Percentiles rank a stretch among this genome's conserved stretches.
These are phyloP conservation scores for Halisarca cf. caerulea DNA, from an alignment of 37 sponge, comb jelly and placozoan genomes.

Conservation along the genomic window DNA sequence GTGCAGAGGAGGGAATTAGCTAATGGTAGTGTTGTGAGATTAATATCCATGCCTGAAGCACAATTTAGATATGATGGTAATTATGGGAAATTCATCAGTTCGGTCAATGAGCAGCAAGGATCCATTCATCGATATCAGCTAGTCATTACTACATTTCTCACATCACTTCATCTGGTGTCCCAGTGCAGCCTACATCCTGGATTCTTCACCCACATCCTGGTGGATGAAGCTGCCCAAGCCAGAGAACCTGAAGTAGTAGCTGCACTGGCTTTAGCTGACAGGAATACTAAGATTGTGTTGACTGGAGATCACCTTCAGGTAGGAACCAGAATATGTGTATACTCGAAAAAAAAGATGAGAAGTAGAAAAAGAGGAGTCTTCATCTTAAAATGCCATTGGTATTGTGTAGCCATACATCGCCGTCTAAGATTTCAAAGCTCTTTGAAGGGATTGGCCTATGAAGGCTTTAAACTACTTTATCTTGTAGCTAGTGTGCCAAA, in stretches of 20 bases:
- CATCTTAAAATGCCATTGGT: too few relatives aligned
- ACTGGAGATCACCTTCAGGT: constrained; percentile 26
- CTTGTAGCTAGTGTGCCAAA: too few relatives aligned
- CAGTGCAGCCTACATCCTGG: neutral
- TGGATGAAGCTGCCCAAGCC: constrained; percentile 25
- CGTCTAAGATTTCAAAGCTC: too few relatives aligned
- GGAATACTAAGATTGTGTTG: neutral
- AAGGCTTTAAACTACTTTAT: too few relatives aligned
- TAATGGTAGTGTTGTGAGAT: neutral
- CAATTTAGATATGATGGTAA: neutral
- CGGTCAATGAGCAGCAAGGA: neutral
- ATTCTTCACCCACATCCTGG: constrained; percentile 22
- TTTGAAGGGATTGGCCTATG: too few relatives aligned
- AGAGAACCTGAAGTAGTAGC: constrained; percentile 21
- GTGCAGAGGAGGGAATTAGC: neutral
- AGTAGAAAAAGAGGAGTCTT: too few relatives aligned
- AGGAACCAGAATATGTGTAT: too few relatives aligned
- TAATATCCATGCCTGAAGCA: neutral
- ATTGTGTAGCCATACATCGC: too few relatives aligned
- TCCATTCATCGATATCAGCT: neutral
- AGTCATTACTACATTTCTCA: constrained; percentile 23
- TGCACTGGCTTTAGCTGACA: neutral
- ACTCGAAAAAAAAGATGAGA: too few relatives aligned
- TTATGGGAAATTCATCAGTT: neutral
- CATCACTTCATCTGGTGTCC: constrained; percentile 3